phyloP scores from a whole-genome alignment of 2,797 vertebrate genomes.

The Lerista edwardsae region DNA sequence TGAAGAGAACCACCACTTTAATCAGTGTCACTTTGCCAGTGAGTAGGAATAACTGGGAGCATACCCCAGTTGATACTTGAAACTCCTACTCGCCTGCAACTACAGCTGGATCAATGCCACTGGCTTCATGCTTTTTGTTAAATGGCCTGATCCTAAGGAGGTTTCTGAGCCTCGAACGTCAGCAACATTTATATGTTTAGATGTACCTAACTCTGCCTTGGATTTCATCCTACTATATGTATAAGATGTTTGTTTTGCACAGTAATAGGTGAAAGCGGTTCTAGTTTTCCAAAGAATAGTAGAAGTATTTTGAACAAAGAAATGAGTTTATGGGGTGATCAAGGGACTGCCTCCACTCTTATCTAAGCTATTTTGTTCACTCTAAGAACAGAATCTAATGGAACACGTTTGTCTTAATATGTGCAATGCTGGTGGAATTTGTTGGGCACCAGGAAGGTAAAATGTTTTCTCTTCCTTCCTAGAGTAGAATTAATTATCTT shows the following conservation, averaged over 20 bases:
- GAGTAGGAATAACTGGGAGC: too few relatives aligned
- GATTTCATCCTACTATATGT: too few relatives aligned
- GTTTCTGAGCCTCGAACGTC: not conserved
- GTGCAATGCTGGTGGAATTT: not conserved
- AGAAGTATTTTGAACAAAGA: not conserved
- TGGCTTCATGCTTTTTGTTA: not conserved
- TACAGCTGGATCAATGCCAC: not conserved
- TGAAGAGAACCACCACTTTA: too few relatives aligned
- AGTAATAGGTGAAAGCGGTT: not conserved
- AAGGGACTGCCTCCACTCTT: not conserved
- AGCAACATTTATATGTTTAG: too few relatives aligned
- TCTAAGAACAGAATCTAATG: not conserved
- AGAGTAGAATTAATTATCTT: conserved; percentile 1
- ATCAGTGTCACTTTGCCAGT: too few relatives aligned
- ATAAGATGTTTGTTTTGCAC: not conserved
- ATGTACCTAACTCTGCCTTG: not conserved
- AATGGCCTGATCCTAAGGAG: not conserved
- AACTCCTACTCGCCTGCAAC: not conserved
- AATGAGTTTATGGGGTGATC: not conserved
- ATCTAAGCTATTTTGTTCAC: not conserved
- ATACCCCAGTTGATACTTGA: too few relatives aligned
- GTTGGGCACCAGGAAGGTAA: not conserved
- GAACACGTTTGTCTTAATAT: not conserved
- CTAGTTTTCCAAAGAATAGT: not conserved
- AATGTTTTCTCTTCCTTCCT: not conserved